Base-by-base conservation (phyloP, 1,140 invertebrate species). In the Wasmannia auropunctata region DNA sequence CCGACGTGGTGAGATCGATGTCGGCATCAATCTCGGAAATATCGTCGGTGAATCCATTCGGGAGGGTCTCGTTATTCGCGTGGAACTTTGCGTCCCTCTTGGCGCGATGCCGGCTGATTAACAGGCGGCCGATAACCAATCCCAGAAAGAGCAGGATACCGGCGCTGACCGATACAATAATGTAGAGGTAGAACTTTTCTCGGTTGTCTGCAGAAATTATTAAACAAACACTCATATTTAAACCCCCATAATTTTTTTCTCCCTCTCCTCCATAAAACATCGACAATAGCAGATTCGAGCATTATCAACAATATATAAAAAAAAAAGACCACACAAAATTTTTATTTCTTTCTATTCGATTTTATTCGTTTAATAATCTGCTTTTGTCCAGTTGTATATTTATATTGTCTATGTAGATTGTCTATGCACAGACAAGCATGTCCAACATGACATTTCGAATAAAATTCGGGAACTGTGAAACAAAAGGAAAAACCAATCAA, bases 101-200 rank as follows among this genome's bases (percentile, higher is more conserved):
- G 1, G 96, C 95, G 31, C 96, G 95, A 89, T 96, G 96, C 31
- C 96, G 95, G 90, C 97, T 96, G 91, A 96, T 92, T 74, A 97
- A 93, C 4, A 98, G 94, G 58, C 96, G 96, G 0, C 96, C 96
- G 62, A 97, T 96, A 14, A 98, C 95, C 69, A 98, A 94, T 10
- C 96, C 95, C 76, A 98, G 93, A 69, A 98, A 96, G 8, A 97
- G 93, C 34, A 98, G 92, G 37, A 98, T 93, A 58, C 97, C 97
- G 28, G 95, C 96, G 60, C 96, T 96, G 34, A 97, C 94, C 85
- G 97, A 97, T 85, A 98, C 95, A 40, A 97, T 96, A 89, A 98
- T 95, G 95, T 98, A 98, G 62, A 98, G 94, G 91, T 97, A 97
- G 89, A 97, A 97, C 85, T 97, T 97, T 91, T 98, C 97, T 91